A percentile compares a stretch with the other conserved stretches of the same genome.
These are phyloP conservation scores for Drosophila yooni DNA, from an alignment of 2,888 invertebrate species.

Conservation along the genomic window DNA sequence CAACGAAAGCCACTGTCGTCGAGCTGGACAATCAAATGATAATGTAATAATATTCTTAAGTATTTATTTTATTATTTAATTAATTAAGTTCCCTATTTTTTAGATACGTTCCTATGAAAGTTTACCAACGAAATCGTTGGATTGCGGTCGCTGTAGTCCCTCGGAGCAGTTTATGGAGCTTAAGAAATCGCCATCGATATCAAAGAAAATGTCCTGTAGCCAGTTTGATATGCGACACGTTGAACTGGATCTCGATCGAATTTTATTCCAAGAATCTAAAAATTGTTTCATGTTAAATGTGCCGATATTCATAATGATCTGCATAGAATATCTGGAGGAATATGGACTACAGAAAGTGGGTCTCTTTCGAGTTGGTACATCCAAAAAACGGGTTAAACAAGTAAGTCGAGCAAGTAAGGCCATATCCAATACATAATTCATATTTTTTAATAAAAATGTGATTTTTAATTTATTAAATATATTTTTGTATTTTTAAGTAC, in stretches of 20 bases:
- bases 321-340: conserved; percentile 92
- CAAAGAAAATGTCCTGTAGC: conserved; percentile 86
- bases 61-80: neutral
- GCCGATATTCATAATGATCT: conserved; percentile 91
- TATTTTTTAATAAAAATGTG: neutral
- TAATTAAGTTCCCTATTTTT: neutral
- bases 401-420: conserved; percentile 85
- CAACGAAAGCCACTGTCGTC: conserved; percentile 39
- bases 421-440: neutral
- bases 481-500: neutral
- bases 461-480: neutral
- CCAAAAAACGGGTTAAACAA: conserved; percentile 96
- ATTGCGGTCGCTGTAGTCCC: conserved; percentile 23
- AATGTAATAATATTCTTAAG: conserved; percentile 45
- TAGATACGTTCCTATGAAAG: conserved; percentile 93
- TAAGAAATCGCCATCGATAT: conserved; percentile 82
- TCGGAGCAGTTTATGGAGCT: conserved; percentile 45
- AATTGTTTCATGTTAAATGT: conserved; percentile 84
- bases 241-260: conserved; percentile 38
- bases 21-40: conserved; percentile 54
- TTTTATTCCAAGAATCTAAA: conserved; percentile 82
- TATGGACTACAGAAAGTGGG: conserved; percentile 94
- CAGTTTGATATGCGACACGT: conserved; percentile 86
- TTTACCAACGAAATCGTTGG: conserved; percentile 85
- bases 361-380: conserved; percentile 96